Evolutionary conservation across 1,140 invertebrate species (phyloP), one percentile per base, ranked within the genome.

Genomic region (Diuraphis noxia): DNA sequence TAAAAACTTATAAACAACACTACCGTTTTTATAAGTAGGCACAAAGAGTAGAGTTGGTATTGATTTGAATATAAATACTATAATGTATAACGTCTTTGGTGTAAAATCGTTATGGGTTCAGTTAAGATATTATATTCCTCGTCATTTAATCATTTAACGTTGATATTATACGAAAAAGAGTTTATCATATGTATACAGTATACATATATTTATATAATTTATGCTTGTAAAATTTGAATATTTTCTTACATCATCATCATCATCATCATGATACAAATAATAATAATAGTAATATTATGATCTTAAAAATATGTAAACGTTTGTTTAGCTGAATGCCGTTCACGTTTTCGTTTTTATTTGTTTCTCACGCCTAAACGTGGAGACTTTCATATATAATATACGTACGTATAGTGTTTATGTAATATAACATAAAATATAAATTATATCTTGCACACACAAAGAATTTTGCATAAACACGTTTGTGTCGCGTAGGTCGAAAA

Each of bases 341-440:
- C 86, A 88, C 36, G 52, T 88, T 88, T 88, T 56, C 84, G n/a
- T 85, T 63, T 88, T 88, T 63, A 63, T 63, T 56, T 40, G 85
- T 88, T 88, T 88, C 49, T 56, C 86, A 88, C 86, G 49, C 49
- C 36, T 40, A 88, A 88, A 63, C 52, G 52, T 88, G n/a, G 43
- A 63, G 86, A 88, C 52, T 88, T 88, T 88, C 86, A 40, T 49
- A 49, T 43, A 82, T 43, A 19, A 49, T 49, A 49, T 49, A 49
- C 19, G 19, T 49, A 49, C 46, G 46, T n/a, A 82, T 23, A 41
- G 36, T 13, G 46, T 52, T 86, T 86, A 86, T 52, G 85, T 52
- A 86, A 86, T 36, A 46, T 46, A 49, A 49, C 46, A 49, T 21
- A 49, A 49, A 72, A 52, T 86, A 86, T 30, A 82, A 86, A 86